Evolutionary conservation across 1,140 invertebrate species (phyloP), one percentile per base, ranked within the genome.

Genomic region (Drosophila teissieri): DNA sequence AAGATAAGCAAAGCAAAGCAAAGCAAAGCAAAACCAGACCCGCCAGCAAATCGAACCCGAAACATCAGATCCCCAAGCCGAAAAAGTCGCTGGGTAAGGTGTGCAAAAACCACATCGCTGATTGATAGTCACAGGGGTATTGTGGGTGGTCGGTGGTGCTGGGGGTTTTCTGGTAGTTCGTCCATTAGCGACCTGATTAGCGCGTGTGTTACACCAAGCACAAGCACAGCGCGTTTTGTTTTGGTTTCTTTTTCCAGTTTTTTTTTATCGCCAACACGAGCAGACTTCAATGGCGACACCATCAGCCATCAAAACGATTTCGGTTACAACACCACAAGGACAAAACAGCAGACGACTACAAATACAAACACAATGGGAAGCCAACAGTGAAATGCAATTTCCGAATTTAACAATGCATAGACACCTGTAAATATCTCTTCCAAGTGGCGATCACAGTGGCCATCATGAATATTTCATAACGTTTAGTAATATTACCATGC

Each of bases 181-280:
- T 37, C 72, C 74, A 55, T 69, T 69, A 77, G 73, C 55, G 61
- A 53, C 65, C 62, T 86, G 82, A 86, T 86, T 86, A 88, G 82
- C 83, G 82, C 83, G 75, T 76, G 82, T 82, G 73, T 77, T 77
- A 69, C 73, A 76, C 76, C 60, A 75, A 65, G 46, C 73, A 53
- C 60, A 75, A 65, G 46, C 73, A 53, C 37, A 27, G 11, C 15
- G 51, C 51, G 14, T 24, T 53, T 65, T 78, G 76, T 80, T 67
- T 69, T 40, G 62, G 8, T 42, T 53, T 27, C 39, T 37, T 15
- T 52, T 61, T 15, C 65, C 65, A 22, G 64, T 53, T 61, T 31
- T 31, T 57, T 81, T 78, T 88, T 86, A 85, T 85, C 82, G 69
- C 74, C 37, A 54, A 49, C 78, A 81, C 81, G 81, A 80, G 80